Evolutionary conservation across 2,113 vertebrate genomes (phyloP).

Genomic region (Lipophrys pholis): DNA sequence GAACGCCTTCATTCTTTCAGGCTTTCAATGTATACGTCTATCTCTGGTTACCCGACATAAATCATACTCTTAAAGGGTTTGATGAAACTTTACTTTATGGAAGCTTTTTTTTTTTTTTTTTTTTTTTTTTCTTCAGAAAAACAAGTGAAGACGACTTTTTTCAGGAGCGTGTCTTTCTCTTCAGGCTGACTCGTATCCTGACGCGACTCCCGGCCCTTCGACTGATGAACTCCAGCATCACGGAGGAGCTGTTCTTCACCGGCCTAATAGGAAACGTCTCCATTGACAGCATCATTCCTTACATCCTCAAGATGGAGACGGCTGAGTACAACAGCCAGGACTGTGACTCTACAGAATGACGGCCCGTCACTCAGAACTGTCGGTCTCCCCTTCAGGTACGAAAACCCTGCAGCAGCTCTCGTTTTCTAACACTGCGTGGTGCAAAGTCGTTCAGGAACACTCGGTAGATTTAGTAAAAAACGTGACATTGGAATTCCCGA

Average conservation of each 20-base stretch:
- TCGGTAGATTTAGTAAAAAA: conserved; percentile 3
- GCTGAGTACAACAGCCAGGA: conserved; percentile 98
- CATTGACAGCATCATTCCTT: conserved; percentile 99
- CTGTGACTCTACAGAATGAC: conserved; percentile 86
- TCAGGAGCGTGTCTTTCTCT: conserved; percentile 40
- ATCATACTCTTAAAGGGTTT: neutral
- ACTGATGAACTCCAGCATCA: conserved; percentile 97
- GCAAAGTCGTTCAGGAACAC: conserved; percentile 38
- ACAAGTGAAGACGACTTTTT: neutral
- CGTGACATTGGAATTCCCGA: conserved; percentile 22
- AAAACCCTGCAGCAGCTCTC: conserved; percentile 29
- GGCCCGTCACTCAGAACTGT: conserved; percentile 5
- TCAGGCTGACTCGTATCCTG: conserved; percentile 94
- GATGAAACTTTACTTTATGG: neutral
- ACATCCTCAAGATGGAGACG: conserved; percentile 99
- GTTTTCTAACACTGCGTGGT: conserved; percentile 22
- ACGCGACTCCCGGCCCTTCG: conserved; percentile 95
- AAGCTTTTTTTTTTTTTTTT: neutral
- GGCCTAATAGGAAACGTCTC: conserved; percentile 98
- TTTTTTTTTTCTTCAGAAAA: neutral
- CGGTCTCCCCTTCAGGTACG: conserved; percentile 48
- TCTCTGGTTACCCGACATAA: neutral
- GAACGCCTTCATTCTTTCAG: neutral
- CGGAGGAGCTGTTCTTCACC: conserved; percentile 98
- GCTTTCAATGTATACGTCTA: neutral